phyloP scores from a whole-genome alignment of 2,113 vertebrate genomes.

The Gasterosteus aculeatus region DNA sequence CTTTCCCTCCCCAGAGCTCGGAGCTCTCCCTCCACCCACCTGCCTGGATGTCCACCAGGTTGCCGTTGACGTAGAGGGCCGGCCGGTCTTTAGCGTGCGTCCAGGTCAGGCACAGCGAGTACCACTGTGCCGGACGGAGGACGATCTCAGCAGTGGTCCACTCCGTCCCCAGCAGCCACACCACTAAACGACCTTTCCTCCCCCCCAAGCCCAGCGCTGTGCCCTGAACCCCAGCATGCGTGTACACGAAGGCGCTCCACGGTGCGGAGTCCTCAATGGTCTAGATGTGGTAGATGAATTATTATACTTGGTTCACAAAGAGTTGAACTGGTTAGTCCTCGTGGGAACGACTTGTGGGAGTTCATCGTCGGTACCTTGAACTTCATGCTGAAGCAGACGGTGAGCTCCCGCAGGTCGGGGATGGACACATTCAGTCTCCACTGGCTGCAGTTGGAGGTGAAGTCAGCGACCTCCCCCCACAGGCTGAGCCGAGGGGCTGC shows the following conservation, averaged over 20 bases:
- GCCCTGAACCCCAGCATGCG: constrained; percentile 29
- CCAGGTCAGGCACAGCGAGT: constrained; percentile 84
- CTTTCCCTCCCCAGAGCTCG: not conserved
- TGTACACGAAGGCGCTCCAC: constrained; percentile 86
- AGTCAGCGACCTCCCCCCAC: constrained; percentile 79
- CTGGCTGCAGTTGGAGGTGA: constrained; percentile 61
- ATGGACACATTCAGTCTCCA: constrained; percentile 72
- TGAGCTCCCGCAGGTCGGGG: constrained; percentile 81
- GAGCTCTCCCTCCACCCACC: constrained; percentile 32
- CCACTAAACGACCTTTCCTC: constrained; percentile 50
- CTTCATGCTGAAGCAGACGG: constrained; percentile 80
- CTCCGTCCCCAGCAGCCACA: constrained; percentile 80
- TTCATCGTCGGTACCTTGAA: constrained; percentile 28
- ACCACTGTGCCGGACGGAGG: constrained; percentile 72
- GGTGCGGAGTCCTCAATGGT: rapidly evolving
- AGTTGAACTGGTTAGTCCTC: not conserved
- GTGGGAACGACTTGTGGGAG: not conserved
- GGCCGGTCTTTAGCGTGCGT: constrained; percentile 65
- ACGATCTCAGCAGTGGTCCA: constrained; percentile 44
- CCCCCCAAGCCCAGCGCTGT: constrained; percentile 80
- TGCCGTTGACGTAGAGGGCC: constrained; percentile 78
- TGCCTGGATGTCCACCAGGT: constrained; percentile 1
- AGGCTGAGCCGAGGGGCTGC: constrained; percentile 66
- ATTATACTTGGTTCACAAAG: not conserved
- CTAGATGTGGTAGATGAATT: constrained; percentile 21